Evolutionary conservation across 2,113 vertebrate genomes (phyloP).

Genomic region (Ceratotherium simum): DNA sequence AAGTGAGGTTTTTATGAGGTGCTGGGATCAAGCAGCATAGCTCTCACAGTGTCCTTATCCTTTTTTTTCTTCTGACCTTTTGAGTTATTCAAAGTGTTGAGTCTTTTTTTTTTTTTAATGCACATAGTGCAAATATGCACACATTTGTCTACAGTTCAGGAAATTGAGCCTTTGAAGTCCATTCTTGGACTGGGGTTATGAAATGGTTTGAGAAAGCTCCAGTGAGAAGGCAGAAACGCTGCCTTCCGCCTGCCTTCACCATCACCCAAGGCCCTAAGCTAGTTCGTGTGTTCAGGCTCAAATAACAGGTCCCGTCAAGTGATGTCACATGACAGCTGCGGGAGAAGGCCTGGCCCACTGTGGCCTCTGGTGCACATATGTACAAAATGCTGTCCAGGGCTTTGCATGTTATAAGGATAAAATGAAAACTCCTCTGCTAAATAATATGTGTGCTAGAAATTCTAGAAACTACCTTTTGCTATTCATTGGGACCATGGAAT

Average conservation of each 20-base stretch:
- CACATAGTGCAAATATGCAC: not conserved
- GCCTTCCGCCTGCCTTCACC: not conserved
- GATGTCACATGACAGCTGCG: rapidly evolving
- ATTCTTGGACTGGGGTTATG: not conserved
- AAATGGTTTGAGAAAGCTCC: not conserved
- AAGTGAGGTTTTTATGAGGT: not conserved
- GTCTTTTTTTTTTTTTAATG: not conserved
- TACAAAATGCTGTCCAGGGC: not conserved
- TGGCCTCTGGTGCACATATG: not conserved
- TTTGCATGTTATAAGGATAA: not conserved
- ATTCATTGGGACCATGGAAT: not conserved
- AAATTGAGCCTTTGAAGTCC: not conserved
- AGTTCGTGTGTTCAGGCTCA: not conserved
- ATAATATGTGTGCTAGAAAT: not conserved
- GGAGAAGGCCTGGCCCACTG: rapidly evolving
- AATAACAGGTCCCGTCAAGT: rapidly evolving
- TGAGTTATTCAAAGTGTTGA: not conserved
- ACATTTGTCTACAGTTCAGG: not conserved
- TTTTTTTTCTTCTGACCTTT: not conserved
- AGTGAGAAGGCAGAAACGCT: not conserved
- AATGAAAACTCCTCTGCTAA: not conserved
- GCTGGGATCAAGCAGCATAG: not conserved
- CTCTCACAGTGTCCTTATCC: not conserved
- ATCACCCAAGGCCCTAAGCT: not conserved
- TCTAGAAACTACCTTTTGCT: not conserved